Evolutionary conservation across 2,888 invertebrate species (phyloP), one percentile per base, ranked within the genome.

Genomic region (Ophion obscuratus): DNA sequence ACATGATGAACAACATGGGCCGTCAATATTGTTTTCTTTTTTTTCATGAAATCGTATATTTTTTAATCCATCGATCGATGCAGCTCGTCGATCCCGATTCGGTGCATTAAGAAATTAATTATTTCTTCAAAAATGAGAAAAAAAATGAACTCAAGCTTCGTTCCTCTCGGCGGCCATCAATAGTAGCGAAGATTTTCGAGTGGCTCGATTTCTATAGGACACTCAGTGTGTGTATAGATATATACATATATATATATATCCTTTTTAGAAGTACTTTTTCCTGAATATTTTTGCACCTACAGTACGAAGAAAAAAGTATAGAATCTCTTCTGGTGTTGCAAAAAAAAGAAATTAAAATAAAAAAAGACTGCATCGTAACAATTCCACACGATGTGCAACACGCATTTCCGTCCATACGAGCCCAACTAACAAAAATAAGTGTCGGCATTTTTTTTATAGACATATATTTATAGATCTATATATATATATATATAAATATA

Each of bases 371-470:
- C 70, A 68, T 82, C 78, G 68, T 68, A n/a, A 53, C 31, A 27
- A 27, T 78, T 75, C 62, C 66, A 53, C 10, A 68, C 84, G 81
- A 78, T 85, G 82, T 67, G 85, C 86, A 88, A 84, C 89, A 88
- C 88, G 85, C 84, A 75, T 90, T 90, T 92, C 92, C 92, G 92
- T 92, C 92, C 92, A 92, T 90, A 66, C 74, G 77, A 87, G 82
- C 85, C 82, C 76, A 89, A 85, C 81, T 89, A 87, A 86, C 67
- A 82, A 82, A 84, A 77, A 81, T 81, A 76, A 68, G 53, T 81
- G 78, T 75, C 75, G 74, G 71, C 81, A 85, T 84, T 87, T 84
- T 84, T 82, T 81, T 68, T 70, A 75, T 83, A 83, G 62, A 86
- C 82, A 84, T 59, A 85, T 85, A 82, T 75, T 75, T 75, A 79